Percentiles rank a stretch among this genome's conserved stretches.
phyloP scores from a whole-genome alignment of 23 tunicate species.

The Halocynthia roretzi region DNA sequence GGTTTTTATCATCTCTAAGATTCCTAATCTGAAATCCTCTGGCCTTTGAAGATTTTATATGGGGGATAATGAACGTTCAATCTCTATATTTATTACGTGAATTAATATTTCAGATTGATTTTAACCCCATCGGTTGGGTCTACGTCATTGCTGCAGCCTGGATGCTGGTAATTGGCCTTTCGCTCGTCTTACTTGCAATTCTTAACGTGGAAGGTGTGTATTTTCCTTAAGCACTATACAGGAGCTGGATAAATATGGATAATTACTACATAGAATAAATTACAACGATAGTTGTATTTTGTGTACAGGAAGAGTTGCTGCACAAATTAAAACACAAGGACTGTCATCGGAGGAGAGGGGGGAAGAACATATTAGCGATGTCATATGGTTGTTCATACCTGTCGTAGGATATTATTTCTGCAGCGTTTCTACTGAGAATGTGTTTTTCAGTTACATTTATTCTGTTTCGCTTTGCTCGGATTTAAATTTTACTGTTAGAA shows the following conservation, averaged over 20 bases:
- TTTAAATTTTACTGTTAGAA: constrained; percentile 61
- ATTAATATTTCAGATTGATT: background rate
- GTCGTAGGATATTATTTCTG: constrained; percentile 36
- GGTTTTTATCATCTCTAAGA: too few species aligned
- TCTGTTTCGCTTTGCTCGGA: constrained; percentile 68
- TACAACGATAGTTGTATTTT: too few species aligned
- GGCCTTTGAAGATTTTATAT: too few species aligned
- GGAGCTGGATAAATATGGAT: too few species aligned
- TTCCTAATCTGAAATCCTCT: too few species aligned
- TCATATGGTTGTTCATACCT: constrained; percentile 51
- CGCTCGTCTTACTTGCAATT: constrained; percentile 12
- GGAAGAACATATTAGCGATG: constrained; percentile 61
- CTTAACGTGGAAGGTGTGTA: constrained; percentile 16
- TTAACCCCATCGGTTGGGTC: constrained; percentile 89
- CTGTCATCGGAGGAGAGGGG: constrained; percentile 31
- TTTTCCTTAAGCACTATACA: too few species aligned
- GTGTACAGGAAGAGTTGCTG: background rate
- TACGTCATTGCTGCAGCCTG: constrained; percentile 79
- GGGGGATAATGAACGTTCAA: background rate
- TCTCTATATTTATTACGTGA: background rate
- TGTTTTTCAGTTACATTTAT: constrained; percentile 72
- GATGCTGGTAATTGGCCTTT: constrained; percentile 43
- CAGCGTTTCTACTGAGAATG: constrained; percentile 44
- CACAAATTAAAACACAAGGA: background rate
- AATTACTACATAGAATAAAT: too few species aligned